These are phyloP conservation scores for Blastobasis lacticolella DNA, from an alignment of 2,888 invertebrate genomes.

Conservation along the genomic window DNA sequence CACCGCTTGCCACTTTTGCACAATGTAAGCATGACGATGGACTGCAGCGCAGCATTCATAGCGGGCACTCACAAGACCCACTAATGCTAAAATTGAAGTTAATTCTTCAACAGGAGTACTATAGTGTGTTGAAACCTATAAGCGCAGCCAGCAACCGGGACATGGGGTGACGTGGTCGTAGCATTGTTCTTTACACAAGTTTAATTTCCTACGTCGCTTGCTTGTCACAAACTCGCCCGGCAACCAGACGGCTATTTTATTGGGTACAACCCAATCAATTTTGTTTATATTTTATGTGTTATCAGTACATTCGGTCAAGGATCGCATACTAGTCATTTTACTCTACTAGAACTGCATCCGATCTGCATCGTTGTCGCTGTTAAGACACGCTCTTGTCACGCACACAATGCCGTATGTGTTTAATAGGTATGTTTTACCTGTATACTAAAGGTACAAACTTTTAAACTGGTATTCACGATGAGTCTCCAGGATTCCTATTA, in stretches of 20 bases:
- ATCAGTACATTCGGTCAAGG: not conserved
- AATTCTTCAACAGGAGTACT: not conserved
- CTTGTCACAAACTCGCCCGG: constrained; percentile 1
- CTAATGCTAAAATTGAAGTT: not conserved
- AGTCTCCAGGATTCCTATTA: constrained; percentile 2
- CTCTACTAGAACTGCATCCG: not conserved
- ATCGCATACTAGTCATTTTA: not conserved
- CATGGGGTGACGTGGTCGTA: not conserved
- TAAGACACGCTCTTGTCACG: not conserved
- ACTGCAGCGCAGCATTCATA: constrained; percentile 6
- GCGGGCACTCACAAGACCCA: constrained; percentile 4
- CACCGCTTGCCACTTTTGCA: constrained; percentile 2
- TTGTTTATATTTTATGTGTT: not conserved
- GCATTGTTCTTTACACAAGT: constrained; percentile 1
- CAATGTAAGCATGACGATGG: constrained; percentile 5
- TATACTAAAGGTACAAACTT: constrained; percentile 3
- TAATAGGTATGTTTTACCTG: constrained; percentile 4
- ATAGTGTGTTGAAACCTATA: too few species aligned
- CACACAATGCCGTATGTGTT: constrained; percentile 4
- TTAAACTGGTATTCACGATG: constrained; percentile 2
- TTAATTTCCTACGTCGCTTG: constrained; percentile 3
- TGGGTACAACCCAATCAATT: not conserved
- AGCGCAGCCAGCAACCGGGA: too few species aligned
- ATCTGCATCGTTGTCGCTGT: not conserved
- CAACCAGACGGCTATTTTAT: not conserved